phyloP scores from a whole-genome alignment of 1,140 invertebrate species.

The Saccostrea glomerata region DNA sequence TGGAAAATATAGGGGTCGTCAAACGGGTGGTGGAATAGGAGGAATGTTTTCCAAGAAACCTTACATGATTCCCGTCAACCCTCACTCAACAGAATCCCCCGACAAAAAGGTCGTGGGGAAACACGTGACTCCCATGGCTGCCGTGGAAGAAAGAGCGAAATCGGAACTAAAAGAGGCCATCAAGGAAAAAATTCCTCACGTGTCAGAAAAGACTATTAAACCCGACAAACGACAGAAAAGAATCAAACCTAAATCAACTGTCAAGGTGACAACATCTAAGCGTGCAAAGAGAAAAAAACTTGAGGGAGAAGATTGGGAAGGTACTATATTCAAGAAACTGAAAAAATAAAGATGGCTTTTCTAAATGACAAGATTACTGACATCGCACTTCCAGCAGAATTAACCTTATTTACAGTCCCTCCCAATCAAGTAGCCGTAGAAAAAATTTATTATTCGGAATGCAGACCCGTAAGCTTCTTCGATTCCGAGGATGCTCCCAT shows the following conservation, averaged over 20 bases:
- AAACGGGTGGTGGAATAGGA: conserved; percentile 14
- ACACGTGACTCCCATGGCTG: conserved; percentile 43
- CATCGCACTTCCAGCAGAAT: conserved; percentile 40
- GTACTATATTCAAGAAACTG: conserved; percentile 25
- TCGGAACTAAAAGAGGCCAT: conserved; percentile 41
- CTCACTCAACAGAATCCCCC: conserved; percentile 28
- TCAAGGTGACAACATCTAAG: not conserved
- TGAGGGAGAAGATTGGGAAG: not conserved
- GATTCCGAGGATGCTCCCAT: conserved; percentile 36
- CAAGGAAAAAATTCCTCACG: conserved; percentile 32
- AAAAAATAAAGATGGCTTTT: conserved; percentile 35
- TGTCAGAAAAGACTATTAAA: conserved; percentile 14
- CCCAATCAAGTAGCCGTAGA: conserved; percentile 51
- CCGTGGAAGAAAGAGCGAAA: conserved; percentile 49
- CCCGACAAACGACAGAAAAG: conserved; percentile 14
- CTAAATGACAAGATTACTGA: conserved; percentile 46
- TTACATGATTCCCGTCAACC: conserved; percentile 50
- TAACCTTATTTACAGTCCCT: conserved; percentile 46
- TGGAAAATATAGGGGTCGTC: conserved; percentile 11
- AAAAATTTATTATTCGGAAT: conserved; percentile 48
- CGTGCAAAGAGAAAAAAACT: not conserved
- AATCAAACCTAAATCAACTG: conserved; percentile 15
- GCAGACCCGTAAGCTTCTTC: conserved; percentile 41
- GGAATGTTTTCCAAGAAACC: conserved; percentile 42
- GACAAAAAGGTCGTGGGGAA: not conserved